Conservation (phyloP, 2,113 vertebrate genomes). For the Phrynosoma platyrhinos region DNA sequence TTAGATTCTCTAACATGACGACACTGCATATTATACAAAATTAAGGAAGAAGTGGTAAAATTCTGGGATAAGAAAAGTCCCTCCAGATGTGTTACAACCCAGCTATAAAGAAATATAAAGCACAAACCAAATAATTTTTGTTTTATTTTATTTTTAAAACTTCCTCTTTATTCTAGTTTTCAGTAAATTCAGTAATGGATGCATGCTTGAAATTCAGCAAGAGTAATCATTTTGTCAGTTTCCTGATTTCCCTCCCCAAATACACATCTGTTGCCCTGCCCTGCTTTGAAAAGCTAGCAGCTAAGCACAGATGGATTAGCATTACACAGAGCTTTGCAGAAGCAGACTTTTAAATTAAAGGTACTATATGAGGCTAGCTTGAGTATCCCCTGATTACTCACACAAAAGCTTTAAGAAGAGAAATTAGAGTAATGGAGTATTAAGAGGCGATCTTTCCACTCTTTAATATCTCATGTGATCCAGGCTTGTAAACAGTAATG, state of each 20-base stretch:
- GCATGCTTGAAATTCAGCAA: no score
- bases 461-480: slow-evolving; percentile 55
- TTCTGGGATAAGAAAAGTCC: not conserved
- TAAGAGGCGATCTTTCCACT: slow-evolving; percentile 61
- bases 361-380: slow-evolving; percentile 54
- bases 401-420: slow-evolving; percentile 70
- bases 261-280: not conserved
- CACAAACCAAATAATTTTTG: not conserved
- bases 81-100: not conserved
- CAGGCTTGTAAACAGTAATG: slow-evolving; percentile 49
- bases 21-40: no score
- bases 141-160: no score
- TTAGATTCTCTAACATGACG: no score
- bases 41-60: no score
- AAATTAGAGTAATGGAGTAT: slow-evolving; percentile 74
- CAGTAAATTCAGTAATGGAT: no score
- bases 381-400: slow-evolving; percentile 66
- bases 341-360: slow-evolving; percentile 68
- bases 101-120: not conserved
- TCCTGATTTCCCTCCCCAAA: not conserved
- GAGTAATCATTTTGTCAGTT: not conserved
- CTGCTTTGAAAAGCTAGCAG: not conserved
- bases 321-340: slow-evolving; percentile 38
- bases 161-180: no score
- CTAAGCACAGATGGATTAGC: slow-evolving; percentile 57